These are phyloP conservation scores for Drosophila sturtevanti DNA, from an alignment of 1,140 invertebrate genomes.

Conservation along the genomic window DNA sequence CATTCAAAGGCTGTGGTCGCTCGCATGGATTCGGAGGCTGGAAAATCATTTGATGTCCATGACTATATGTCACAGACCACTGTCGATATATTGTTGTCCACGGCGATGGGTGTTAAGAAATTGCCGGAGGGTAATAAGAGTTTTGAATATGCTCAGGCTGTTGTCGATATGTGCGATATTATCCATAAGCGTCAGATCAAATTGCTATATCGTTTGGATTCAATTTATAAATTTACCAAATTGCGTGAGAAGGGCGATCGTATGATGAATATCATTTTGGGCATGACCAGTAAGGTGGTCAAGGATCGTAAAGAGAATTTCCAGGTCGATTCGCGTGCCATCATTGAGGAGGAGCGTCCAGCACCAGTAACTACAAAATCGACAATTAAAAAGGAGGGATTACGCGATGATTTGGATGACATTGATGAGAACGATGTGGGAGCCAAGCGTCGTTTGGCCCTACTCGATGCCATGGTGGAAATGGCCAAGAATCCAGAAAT, in stretches of 20 bases:
- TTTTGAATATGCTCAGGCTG: constrained; percentile 88
- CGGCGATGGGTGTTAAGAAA: constrained; percentile 88
- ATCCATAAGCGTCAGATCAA: constrained; percentile 88
- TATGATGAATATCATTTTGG: constrained; percentile 86
- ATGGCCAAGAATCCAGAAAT: constrained; percentile 84
- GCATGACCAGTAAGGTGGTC: constrained; percentile 86
- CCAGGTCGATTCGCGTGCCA: constrained; percentile 83
- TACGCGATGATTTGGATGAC: constrained; percentile 88
- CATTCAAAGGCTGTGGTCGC: constrained; percentile 89
- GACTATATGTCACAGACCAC: constrained; percentile 92
- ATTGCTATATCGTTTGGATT: constrained; percentile 85
- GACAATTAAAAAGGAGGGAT: constrained; percentile 77
- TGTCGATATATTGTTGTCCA: constrained; percentile 93
- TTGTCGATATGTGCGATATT: constrained; percentile 90
- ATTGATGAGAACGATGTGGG: constrained; percentile 89
- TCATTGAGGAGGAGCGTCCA: constrained; percentile 72
- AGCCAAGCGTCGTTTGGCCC: constrained; percentile 90
- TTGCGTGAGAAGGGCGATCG: constrained; percentile 85
- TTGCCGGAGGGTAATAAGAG: constrained; percentile 86
- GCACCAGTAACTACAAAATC: neutral
- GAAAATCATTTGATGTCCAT: constrained; percentile 91
- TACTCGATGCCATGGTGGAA: constrained; percentile 93
- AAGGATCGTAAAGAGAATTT: constrained; percentile 85
- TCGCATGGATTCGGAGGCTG: constrained; percentile 86
- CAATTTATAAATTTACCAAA: constrained; percentile 85